Evolutionary conservation across 92 coral and sea anemone species (phyloP).

Genomic region (Desmophyllum pertusum): DNA sequence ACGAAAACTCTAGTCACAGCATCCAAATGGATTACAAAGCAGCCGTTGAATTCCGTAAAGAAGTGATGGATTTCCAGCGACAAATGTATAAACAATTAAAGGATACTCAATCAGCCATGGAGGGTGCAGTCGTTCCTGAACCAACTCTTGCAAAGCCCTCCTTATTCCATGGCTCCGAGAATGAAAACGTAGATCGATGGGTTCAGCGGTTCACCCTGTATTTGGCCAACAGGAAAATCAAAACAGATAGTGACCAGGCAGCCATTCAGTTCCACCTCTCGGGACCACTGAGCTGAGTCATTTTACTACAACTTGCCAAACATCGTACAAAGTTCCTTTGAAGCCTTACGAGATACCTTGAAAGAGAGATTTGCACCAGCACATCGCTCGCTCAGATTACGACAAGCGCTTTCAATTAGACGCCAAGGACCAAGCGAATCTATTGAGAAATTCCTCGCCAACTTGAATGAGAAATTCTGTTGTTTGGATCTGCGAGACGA

Average conservation of each 20-base stretch:
- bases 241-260: not conserved
- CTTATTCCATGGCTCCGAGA: constrained; percentile 11
- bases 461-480: not conserved
- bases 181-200: not conserved
- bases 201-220: not conserved
- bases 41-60: too few species aligned
- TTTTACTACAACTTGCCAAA: not conserved
- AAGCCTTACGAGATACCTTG: not conserved
- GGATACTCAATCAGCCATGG: too few species aligned
- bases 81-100: too few species aligned
- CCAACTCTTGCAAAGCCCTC: not conserved
- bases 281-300: not conserved
- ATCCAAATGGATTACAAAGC: too few species aligned
- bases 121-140: not conserved
- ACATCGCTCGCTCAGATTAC: too few species aligned
- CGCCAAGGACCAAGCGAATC: not conserved
- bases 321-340: not conserved
- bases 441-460: not conserved
- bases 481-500: not conserved
- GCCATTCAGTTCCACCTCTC: not conserved
- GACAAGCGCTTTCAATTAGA: not conserved
- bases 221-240: not conserved
- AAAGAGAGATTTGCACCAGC: not conserved
- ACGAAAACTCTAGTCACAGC: too few species aligned
- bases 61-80: too few species aligned